phyloP scores from a whole-genome alignment of 2,888 invertebrate species.

The Orthosia gothica region DNA sequence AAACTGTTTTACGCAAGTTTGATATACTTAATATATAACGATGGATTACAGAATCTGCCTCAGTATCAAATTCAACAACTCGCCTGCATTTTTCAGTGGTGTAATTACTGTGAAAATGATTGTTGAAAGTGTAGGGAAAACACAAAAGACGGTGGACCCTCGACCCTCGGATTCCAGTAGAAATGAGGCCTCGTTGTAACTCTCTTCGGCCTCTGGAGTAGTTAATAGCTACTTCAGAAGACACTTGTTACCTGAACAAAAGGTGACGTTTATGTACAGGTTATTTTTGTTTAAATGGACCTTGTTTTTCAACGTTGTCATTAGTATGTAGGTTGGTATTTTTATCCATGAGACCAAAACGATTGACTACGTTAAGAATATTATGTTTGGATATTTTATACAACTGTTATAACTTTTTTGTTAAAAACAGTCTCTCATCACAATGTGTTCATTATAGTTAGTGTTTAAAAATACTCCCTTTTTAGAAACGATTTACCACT shows the following conservation, averaged over 20 bases:
- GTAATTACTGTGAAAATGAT: constrained; percentile 68
- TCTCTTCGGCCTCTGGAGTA: constrained; percentile 70
- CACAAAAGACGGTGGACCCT: constrained; percentile 65
- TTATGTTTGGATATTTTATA: too few species aligned
- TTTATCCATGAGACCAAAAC: not conserved
- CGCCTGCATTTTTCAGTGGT: constrained; percentile 56
- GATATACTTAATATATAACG: too few species aligned
- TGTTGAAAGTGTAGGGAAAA: constrained; percentile 59
- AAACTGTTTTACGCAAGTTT: too few species aligned
- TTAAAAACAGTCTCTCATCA: too few species aligned
- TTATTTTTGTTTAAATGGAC: constrained; percentile 18
- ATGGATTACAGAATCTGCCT: not conserved
- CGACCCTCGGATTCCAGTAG: constrained; percentile 66
- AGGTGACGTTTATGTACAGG: constrained; percentile 41
- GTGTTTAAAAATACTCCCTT: constrained; percentile 2
- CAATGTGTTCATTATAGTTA: too few species aligned
- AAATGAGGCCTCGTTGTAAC: constrained; percentile 65
- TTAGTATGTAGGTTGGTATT: not conserved
- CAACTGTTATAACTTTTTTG: not conserved
- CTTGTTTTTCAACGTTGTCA: not conserved
- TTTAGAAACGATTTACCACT: not conserved
- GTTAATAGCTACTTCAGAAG: constrained; percentile 78
- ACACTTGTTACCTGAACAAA: constrained; percentile 74
- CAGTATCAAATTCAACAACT: constrained; percentile 29
- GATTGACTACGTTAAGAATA: not conserved